Conservation (phyloP, 2,797 vertebrate genomes). For the Lagodon rhomboides region DNA sequence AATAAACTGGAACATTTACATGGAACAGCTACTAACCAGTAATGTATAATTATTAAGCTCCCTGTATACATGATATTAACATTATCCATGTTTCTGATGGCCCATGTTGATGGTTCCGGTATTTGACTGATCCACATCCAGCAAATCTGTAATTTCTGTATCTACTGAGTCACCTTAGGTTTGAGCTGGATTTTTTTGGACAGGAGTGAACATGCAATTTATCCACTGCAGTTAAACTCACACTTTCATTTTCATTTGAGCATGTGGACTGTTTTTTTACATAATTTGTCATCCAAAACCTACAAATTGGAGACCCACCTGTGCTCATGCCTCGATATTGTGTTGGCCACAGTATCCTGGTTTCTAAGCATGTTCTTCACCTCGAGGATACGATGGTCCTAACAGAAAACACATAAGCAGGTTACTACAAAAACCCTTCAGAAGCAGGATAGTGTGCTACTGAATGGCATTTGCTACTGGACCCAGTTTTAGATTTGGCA, state of each 20-base stretch:
- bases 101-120: not conserved
- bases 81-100: not conserved
- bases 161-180: not conserved
- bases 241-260: conserved; percentile 3
- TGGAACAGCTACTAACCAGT: not conserved
- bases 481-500: conserved; percentile 45
- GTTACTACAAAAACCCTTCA: not conserved
- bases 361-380: not conserved
- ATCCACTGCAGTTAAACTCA: not conserved
- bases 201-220: not conserved
- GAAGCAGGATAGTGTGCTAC: not conserved
- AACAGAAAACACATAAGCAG: not conserved
- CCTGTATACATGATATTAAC: not conserved
- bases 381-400: not conserved
- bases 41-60: not conserved
- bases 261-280: not conserved
- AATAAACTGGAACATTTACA: not conserved
- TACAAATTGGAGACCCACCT: not conserved
- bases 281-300: conserved; percentile 1
- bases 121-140: not conserved
- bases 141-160: conserved; percentile 6
- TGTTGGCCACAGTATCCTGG: not conserved
- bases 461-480: conserved; percentile 38
- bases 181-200: not conserved
- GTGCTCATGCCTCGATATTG: not conserved